Percentiles rank a stretch among this genome's conserved stretches.
Conservation (phyloP, 2,888 invertebrate species). For the Ennomos erosarius region DNA sequence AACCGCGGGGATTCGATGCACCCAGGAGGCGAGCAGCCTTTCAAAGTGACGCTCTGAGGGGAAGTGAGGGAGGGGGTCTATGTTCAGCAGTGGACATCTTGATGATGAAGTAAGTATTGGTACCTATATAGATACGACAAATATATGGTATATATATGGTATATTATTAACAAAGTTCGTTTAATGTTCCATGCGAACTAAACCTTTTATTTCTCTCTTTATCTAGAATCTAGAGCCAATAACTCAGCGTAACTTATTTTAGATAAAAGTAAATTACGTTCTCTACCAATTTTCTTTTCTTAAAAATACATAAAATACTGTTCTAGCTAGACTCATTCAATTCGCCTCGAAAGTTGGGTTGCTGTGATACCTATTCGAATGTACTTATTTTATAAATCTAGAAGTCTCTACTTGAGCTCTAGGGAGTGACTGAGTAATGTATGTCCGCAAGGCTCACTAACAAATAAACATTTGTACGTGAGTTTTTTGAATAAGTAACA, state of each 20-base stretch:
- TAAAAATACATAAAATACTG: background rate
- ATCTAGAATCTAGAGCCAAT: too few species aligned
- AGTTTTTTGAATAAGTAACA: too few species aligned
- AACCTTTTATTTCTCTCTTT: too few species aligned
- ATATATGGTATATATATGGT: too few species aligned
- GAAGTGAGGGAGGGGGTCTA: too few species aligned
- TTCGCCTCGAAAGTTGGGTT: background rate
- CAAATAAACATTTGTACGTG: background rate
- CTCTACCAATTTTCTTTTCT: slow-evolving; percentile 5
- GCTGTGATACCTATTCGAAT: background rate
- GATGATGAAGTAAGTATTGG: too few species aligned
- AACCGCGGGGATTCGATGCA: too few species aligned
- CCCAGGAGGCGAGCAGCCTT: too few species aligned
- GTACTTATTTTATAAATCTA: slow-evolving; percentile 5
- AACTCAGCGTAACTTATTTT: background rate
- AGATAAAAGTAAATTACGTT: slow-evolving; percentile 3
- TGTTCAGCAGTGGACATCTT: too few species aligned
- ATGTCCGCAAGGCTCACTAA: background rate
- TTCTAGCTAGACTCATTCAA: background rate
- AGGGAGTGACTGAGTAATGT: slow-evolving; percentile 1
- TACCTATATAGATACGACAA: too few species aligned
- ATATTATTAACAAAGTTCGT: too few species aligned
- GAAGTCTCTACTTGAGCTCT: slow-evolving; percentile 4
- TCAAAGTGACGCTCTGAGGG: too few species aligned
- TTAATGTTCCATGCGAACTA: slow-evolving; percentile 6